Evolutionary conservation across 92 coral and sea anemone genomes (phyloP).

Genomic region (Umimayanthus kanabou): DNA sequence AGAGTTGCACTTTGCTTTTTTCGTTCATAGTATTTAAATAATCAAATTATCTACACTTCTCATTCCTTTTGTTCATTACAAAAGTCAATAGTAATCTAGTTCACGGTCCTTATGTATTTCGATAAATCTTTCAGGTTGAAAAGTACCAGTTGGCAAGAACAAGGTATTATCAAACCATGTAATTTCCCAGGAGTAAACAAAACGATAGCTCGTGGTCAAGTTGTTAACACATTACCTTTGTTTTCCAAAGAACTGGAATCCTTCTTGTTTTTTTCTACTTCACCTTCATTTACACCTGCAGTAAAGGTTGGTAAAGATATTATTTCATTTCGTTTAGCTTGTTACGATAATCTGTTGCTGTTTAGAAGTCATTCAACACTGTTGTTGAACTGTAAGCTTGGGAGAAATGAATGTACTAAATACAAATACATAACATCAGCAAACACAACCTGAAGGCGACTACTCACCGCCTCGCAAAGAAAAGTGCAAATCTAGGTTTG

Average conservation of each 20-base stretch:
- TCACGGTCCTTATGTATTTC: too few species aligned
- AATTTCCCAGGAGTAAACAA: too few species aligned
- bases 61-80: too few species aligned
- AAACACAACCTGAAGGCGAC: neutral
- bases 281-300: constrained; percentile 33
- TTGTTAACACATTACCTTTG: constrained; percentile 16
- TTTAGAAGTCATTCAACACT: neutral
- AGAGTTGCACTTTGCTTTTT: too few species aligned
- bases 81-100: too few species aligned
- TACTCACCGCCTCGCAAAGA: constrained; percentile 58
- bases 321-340: neutral
- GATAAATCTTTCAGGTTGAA: too few species aligned
- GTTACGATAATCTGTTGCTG: neutral
- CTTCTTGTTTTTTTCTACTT: neutral
- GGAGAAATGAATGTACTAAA: neutral
- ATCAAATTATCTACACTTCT: too few species aligned
- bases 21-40: too few species aligned
- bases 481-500: constrained; percentile 59
- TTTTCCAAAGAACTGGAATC: neutral
- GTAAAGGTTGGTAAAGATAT: neutral
- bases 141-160: too few species aligned
- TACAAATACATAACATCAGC: neutral
- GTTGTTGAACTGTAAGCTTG: neutral
- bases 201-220: neutral
- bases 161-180: too few species aligned